phyloP scores from a whole-genome alignment of 2,113 vertebrate species.

The Lepus americanus region DNA sequence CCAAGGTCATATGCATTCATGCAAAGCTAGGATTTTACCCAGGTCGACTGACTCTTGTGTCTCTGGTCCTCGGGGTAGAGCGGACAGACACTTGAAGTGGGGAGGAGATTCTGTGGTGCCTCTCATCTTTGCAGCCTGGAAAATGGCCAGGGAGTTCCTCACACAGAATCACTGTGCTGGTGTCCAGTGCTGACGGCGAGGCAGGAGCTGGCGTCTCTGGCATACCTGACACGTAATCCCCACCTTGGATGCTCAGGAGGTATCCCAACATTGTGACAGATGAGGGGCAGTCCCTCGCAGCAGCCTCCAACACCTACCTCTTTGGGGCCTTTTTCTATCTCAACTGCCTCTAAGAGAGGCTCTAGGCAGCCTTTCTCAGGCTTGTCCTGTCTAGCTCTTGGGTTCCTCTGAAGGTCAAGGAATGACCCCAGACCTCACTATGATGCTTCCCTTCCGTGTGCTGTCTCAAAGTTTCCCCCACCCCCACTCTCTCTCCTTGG shows the following conservation, averaged over 20 bases:
- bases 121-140: neutral
- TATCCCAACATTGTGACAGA: neutral
- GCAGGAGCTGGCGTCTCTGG: neutral
- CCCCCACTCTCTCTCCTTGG: neutral
- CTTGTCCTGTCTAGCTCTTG: neutral
- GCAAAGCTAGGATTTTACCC: conserved; percentile 7
- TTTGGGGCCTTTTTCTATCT: neutral
- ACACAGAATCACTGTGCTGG: neutral
- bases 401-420: neutral
- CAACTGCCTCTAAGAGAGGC: neutral
- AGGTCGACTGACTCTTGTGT: neutral
- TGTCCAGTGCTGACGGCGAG: neutral
- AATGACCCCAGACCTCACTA: neutral
- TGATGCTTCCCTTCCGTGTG: neutral
- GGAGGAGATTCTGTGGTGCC: neutral
- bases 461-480: neutral
- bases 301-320: neutral
- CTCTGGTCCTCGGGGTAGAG: neutral
- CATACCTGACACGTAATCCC: neutral
- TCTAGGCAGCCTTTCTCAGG: neutral
- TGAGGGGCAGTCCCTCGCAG: neutral
- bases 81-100: neutral
- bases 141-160: neutral
- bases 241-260: neutral
- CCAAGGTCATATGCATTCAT: neutral